These are phyloP conservation scores for Rutpela maculata DNA, from an alignment of 2,888 invertebrate species.

Conservation along the genomic window DNA sequence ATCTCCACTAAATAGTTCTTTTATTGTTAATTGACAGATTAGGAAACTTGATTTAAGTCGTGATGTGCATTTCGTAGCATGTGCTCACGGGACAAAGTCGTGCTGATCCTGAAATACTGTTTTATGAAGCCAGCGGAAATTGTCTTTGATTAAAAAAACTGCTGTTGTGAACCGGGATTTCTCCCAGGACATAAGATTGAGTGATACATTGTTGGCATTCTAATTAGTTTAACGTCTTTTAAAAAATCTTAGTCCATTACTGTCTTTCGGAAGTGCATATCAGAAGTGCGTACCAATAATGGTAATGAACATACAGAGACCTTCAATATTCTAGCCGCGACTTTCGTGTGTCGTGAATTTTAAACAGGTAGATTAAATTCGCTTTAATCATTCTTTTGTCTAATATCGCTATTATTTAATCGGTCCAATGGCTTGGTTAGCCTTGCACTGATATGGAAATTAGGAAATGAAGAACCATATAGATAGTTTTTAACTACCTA, in stretches of 20 bases:
- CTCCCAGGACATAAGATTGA: not conserved
- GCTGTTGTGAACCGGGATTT: not conserved
- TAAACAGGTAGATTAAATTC: not conserved
- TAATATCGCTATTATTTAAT: not conserved
- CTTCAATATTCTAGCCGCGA: conserved; percentile 4
- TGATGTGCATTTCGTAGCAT: too few species aligned
- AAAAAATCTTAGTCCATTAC: conserved; percentile 8
- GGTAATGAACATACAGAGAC: not conserved
- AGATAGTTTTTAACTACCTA: too few species aligned
- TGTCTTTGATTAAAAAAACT: too few species aligned
- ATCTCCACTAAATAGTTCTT: too few species aligned
- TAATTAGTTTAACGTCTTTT: not conserved
- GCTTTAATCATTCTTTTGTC: conserved; percentile 10
- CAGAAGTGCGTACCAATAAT: conserved; percentile 2
- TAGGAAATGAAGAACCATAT: not conserved
- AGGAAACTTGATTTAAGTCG: too few species aligned
- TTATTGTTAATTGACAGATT: too few species aligned
- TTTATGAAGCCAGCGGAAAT: too few species aligned
- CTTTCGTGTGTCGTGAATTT: conserved; percentile 2
- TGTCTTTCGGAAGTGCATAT: conserved; percentile 33
- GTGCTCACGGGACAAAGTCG: too few species aligned
- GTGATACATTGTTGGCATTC: not conserved
- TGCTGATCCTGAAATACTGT: too few species aligned
- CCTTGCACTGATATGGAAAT: not conserved
- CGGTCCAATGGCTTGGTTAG: not conserved